Percentiles rank a stretch among this genome's conserved stretches.
These are phyloP conservation scores for Plebejus melissa DNA, from an alignment of 2,888 invertebrate species.

Conservation along the genomic window DNA sequence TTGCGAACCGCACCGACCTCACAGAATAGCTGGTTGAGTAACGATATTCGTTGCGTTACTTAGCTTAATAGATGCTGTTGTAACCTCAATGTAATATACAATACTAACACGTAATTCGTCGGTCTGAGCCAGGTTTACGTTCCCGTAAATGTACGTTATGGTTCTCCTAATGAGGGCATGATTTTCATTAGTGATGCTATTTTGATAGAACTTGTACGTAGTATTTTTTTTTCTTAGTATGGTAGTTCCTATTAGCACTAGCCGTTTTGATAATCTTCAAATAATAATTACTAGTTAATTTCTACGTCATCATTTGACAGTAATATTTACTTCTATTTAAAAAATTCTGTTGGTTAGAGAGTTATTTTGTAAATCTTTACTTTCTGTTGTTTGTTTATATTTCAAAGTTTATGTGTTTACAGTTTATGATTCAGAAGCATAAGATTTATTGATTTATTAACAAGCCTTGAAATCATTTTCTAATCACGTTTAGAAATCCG, in stretches of 20 bases:
- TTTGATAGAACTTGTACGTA: background rate
- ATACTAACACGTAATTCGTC: constrained; percentile 30
- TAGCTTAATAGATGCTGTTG: constrained; percentile 50
- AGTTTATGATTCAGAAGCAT: background rate
- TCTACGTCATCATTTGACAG: background rate
- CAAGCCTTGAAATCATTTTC: constrained; percentile 14
- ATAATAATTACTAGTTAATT: no score
- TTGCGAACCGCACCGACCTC: constrained; percentile 64
- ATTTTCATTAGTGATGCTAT: background rate
- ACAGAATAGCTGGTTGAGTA: constrained; percentile 71
- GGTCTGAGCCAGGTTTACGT: constrained; percentile 10
- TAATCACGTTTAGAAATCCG: constrained; percentile 14
- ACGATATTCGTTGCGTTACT: constrained; percentile 67
- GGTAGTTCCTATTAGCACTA: no score
- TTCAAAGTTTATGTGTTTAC: background rate
- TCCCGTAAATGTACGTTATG: constrained; percentile 9
- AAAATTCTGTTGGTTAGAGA: background rate
- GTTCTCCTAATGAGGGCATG: background rate
- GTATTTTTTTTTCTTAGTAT: background rate
- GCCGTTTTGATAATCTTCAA: no score
- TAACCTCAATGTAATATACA: constrained; percentile 29
- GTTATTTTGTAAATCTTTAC: background rate
- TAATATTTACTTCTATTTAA: background rate
- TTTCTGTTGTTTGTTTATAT: background rate
- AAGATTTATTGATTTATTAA: background rate